Evolutionary conservation across 2,113 vertebrate species (phyloP).

Genomic region (Catagonus wagneri): DNA sequence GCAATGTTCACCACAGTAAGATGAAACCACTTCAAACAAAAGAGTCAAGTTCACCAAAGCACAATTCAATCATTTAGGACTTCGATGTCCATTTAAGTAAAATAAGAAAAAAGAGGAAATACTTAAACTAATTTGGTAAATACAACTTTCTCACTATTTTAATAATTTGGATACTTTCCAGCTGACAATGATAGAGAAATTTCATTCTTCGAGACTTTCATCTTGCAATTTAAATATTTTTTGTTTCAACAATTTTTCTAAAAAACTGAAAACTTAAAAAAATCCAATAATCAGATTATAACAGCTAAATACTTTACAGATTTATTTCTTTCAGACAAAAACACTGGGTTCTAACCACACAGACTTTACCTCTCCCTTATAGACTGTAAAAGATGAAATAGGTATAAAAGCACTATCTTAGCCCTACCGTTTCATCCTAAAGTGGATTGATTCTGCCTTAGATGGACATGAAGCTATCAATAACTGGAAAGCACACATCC

Average conservation of each 20-base stretch:
- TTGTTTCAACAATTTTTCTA: background rate
- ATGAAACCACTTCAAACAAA: background rate
- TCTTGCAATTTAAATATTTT: background rate
- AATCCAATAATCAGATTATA: background rate
- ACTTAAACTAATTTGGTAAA: background rate
- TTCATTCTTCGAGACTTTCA: background rate
- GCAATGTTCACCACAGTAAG: background rate
- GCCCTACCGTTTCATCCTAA: background rate
- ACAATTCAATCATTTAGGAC: background rate
- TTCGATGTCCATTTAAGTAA: background rate
- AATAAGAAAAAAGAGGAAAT: background rate
- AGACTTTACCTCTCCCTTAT: background rate
- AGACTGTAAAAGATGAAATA: background rate
- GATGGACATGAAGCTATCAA: background rate
- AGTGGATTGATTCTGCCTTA: background rate
- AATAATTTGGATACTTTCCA: background rate
- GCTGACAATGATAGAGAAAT: background rate
- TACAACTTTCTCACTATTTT: background rate
- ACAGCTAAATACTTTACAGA: background rate
- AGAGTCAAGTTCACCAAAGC: background rate
- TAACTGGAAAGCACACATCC: background rate
- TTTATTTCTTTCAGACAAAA: background rate
- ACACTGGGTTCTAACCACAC: background rate
- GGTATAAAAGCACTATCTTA: background rate
- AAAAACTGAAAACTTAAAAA: background rate